Percentiles rank a stretch among this genome's conserved stretches.
Evolutionary conservation across 2,113 vertebrate species (phyloP).

Genomic region (Podilymbus podiceps): DNA sequence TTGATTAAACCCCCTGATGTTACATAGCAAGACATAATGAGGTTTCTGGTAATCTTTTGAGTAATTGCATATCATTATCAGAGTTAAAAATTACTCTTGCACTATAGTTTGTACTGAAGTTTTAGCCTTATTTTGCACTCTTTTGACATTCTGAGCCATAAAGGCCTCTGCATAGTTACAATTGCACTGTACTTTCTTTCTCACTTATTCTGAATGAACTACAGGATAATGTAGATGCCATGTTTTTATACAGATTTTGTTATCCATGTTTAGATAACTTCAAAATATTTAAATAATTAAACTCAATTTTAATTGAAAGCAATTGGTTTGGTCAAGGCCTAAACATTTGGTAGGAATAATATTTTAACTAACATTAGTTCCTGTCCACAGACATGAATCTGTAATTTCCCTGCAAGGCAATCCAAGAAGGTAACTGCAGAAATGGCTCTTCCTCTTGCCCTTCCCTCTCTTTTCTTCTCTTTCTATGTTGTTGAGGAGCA

Average conservation of each 20-base stretch:
- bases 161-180: background rate
- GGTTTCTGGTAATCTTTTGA: background rate
- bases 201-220: background rate
- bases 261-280: background rate
- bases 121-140: background rate
- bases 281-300: background rate
- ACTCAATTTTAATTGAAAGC: background rate
- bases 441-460: background rate
- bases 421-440: background rate
- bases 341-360: background rate
- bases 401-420: background rate
- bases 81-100: background rate
- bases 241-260: background rate
- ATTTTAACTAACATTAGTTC: background rate
- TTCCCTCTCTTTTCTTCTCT: background rate
- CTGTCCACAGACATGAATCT: background rate
- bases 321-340: background rate
- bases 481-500: background rate
- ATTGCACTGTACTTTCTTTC: background rate
- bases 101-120: background rate
- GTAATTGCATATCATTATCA: background rate
- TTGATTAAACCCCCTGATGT: background rate
- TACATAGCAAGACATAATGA: background rate
- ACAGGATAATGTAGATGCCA: background rate
- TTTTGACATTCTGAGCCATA: background rate